Base-by-base conservation (phyloP, 2,888 invertebrate genomes). In the Nesidiocoris tenuis region DNA sequence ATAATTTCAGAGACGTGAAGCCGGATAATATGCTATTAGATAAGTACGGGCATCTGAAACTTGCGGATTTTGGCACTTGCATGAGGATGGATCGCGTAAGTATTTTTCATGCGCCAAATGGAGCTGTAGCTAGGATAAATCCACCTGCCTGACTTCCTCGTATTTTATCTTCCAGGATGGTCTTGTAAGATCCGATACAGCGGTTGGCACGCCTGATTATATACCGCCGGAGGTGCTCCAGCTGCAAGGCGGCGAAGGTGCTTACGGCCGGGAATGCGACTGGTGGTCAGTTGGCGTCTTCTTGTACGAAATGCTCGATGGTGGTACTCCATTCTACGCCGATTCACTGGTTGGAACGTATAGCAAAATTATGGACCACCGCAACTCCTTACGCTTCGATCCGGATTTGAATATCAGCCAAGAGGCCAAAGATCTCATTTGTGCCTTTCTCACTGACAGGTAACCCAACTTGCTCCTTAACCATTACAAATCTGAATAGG, bases 201-300 rank as follows among this genome's bases (percentile, higher is more conserved):
- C 99, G 5, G 98, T 99, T 9, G 99, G 99, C 54, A 99, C 99
- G 3, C 99, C 99, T 7, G 99, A 99, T 85, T 99, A 99, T 84
- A 99, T 99, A 81, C 96, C 96, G 74, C 98, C 99, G 0, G 99
- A 99, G 86, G 98, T 99, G 72, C 86, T 99, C 80, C 95, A 96
- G 83, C 97, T 97, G 55, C 98, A 98, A 85, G 96, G 96, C 79
- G 93, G 94, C 56, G 94, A 95, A 83, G 96, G 96, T 76, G 93
- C 95, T 77, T 99, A 99, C 84, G 98, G 98, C 0, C 88, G 96
- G 61, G 98, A 99, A 85, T 98, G 97, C 86, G 98, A 98, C 85
- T 98, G 96, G 96, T 98, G 98, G 98, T 97, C 98, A 19, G 98
- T 98, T 23, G 99, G 99, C 74, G 97, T 99, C 81, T 96, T 99